phyloP scores from a whole-genome alignment of 92 coral and sea anemone species.

The Anthopleura xanthogrammica region DNA sequence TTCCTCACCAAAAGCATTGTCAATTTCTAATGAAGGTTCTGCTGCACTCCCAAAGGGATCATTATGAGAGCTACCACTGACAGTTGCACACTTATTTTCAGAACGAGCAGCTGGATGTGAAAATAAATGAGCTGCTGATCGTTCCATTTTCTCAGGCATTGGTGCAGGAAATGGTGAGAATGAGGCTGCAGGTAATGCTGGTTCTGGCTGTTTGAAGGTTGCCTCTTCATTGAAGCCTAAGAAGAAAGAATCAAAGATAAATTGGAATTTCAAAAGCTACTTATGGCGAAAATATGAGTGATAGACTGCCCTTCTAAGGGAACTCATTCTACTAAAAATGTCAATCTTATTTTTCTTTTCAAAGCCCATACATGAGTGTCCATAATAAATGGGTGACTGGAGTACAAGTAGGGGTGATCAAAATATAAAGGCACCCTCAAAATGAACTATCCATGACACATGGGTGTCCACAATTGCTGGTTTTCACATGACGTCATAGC shows the following conservation, averaged over 20 bases:
- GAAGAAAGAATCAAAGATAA: background rate
- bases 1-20: background rate
- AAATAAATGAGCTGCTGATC: conserved; percentile 8
- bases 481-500: too few relatives aligned
- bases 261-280: background rate
- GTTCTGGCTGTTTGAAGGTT: background rate
- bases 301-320: too few relatives aligned
- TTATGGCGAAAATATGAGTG: too few relatives aligned
- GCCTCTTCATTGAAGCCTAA: background rate
- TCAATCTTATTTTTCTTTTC: too few relatives aligned
- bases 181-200: background rate
- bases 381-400: too few relatives aligned
- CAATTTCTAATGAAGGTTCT: background rate
- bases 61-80: background rate
- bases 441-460: too few relatives aligned
- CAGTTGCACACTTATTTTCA: background rate
- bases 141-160: background rate
- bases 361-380: too few relatives aligned
- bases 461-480: too few relatives aligned
- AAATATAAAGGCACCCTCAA: too few relatives aligned
- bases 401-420: too few relatives aligned
- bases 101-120: background rate
- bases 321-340: too few relatives aligned
- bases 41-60: conserved; percentile 3
- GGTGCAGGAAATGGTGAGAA: background rate